phyloP scores from a whole-genome alignment of 2,797 vertebrate species.

The Tragelaphus eurycerus region DNA sequence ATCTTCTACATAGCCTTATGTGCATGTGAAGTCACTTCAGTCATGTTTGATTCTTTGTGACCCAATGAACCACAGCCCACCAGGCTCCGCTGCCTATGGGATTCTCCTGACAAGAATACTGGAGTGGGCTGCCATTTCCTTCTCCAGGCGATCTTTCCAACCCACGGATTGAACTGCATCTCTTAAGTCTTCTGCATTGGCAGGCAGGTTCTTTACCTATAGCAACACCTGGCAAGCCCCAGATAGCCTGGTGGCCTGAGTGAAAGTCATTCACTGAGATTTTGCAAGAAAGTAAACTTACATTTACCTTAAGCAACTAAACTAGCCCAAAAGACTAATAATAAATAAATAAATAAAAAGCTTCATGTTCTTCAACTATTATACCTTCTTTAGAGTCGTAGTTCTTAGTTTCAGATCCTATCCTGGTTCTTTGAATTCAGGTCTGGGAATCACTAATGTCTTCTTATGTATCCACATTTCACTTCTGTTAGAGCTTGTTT shows the following conservation, averaged over 20 bases:
- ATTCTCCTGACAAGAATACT: not conserved
- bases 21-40: not conserved
- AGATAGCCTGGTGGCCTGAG: not conserved
- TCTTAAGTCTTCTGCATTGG: not conserved
- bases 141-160: not conserved
- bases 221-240: not conserved
- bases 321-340: not conserved
- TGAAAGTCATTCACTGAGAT: not conserved
- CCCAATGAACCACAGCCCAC: not conserved
- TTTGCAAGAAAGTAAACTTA: not conserved
- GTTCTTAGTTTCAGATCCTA: not conserved
- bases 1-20: not conserved
- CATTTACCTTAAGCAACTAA: not conserved
- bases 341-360: not conserved
- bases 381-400: not conserved
- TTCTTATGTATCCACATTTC: not conserved
- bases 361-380: not conserved
- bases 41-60: not conserved
- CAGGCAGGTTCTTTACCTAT: not conserved
- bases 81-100: not conserved
- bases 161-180: accelerated
- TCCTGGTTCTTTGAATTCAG: not conserved
- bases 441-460: not conserved
- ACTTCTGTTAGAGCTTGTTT: not conserved
- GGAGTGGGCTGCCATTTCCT: not conserved